These are phyloP conservation scores for Pluvialis apricaria DNA, from an alignment of 2,113 vertebrate genomes.

Conservation along the genomic window DNA sequence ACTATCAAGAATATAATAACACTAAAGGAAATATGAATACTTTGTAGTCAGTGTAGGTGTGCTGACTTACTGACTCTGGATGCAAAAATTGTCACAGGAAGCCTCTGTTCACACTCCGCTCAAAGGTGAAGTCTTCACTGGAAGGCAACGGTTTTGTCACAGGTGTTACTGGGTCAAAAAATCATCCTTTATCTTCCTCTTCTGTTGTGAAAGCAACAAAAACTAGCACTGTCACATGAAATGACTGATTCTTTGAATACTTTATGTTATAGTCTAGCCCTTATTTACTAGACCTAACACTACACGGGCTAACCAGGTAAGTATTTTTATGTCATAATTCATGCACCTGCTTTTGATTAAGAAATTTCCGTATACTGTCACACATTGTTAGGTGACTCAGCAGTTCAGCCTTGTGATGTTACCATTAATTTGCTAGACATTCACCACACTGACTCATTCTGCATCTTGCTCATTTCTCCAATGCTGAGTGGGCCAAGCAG, in stretches of 20 bases:
- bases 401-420: background rate
- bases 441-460: background rate
- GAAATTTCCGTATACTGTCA: background rate
- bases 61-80: background rate
- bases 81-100: background rate
- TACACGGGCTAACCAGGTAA: background rate
- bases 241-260: background rate
- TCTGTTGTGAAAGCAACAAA: background rate
- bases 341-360: background rate
- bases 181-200: background rate
- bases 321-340: background rate
- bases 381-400: background rate
- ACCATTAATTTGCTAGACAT: background rate
- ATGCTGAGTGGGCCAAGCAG: background rate
- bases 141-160: background rate
- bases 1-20: background rate
- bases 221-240: background rate
- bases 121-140: background rate
- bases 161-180: background rate
- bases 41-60: background rate
- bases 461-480: background rate
- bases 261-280: background rate
- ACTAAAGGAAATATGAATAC: background rate
- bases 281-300: background rate
- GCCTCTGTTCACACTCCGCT: background rate